Base-by-base conservation (phyloP, 2,888 invertebrate genomes). In the Scaptodrosophila latifasciaeformis region DNA sequence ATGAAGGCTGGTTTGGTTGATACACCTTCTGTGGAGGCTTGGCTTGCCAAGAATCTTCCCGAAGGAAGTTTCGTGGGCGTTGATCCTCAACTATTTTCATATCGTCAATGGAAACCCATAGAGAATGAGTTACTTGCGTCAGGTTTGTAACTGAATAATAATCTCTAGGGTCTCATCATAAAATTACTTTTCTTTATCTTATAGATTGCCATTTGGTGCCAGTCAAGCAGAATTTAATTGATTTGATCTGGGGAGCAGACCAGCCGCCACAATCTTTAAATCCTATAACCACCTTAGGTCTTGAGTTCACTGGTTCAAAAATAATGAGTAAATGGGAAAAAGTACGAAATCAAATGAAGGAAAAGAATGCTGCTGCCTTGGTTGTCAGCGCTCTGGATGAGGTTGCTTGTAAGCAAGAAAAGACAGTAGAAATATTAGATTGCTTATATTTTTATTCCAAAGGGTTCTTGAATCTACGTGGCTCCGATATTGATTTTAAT, bases 401-500 rank as follows among this genome's bases (percentile, higher is more conserved):
- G 84, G 90, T 96, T 45, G 96, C 97, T 0, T 97, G 94, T 91
- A 84, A 88, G 90, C 62, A 15, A 27, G 1, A 17, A 18, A 10
- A 29, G n/a, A 29, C 29, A 43, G 12, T 12, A 27, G 29, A 30
- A 6, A 31, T 31, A 9, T 31, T 3, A 12, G 12, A 35, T 15
- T 15, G 15, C 5, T 17, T 2, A 12, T 17, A 24, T 10, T 1
- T 15, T 42, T 59, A 37, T 31, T 51, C 74, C 27, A 48, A 80
- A 93, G 93, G 95, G 90, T 89, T 96, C 2, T 87, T 98, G 30
- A 99, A 99, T 85, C 87, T 97, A 31, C 90, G 99, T 47, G 98
- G 98, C 0, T 91, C 92, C 0, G 98, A 99, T 83, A 96, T 98
- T 59, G 90, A 91, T 0, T 97, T 90, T 86, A 98, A 97, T 85